Base-by-base conservation (phyloP, 2,113 vertebrate species). In the Emydocephalus ijimae region DNA sequence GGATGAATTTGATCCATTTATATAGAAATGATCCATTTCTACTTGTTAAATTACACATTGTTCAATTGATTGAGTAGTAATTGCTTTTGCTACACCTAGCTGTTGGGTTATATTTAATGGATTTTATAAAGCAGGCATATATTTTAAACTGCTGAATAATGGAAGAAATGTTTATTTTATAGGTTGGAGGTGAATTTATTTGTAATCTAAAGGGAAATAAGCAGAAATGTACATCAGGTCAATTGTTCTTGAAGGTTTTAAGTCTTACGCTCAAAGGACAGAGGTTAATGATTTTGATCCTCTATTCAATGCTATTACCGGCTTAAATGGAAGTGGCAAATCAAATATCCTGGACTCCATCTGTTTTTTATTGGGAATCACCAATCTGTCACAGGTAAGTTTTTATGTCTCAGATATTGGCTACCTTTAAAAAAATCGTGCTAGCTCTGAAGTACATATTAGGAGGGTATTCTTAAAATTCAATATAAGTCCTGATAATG, bases 261-360 rank as follows among this genome's bases (percentile, higher is more conserved):
- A 99, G 87, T 99, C 99, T 52, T 99, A 99, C 94, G 99, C 98
- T 0, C 98, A 99, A 91, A 98, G 98, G 94, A 99, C 99, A 0
- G 99, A 99, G 95, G 97, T 99, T 88, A 90, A 90, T 94, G 98
- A 96, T 24, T 99, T 99, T 93, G 99, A 99, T 64, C 98, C 98
- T 0, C 97, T 98, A 0, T 99, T 99, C 95, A 99, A 99, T 97
- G 99, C 99, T 26, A 98, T 99, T 95, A 99, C 99, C 1, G 99
- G 99, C 29, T 97, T 99, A 86, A 99, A 99, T 95, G 99, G 99
- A 94, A 99, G 99, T 92, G 99, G 99, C 11, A 99, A 99, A 92
- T 99, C 99, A 69, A 99, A 99, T 89, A 98, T 99, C 91, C 91
- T 99, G 95, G 99, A 99, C 92, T 98, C 99, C 0, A 98, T 99